Conservation (phyloP, 2,113 vertebrate species). For the Cygnus buccinator region DNA sequence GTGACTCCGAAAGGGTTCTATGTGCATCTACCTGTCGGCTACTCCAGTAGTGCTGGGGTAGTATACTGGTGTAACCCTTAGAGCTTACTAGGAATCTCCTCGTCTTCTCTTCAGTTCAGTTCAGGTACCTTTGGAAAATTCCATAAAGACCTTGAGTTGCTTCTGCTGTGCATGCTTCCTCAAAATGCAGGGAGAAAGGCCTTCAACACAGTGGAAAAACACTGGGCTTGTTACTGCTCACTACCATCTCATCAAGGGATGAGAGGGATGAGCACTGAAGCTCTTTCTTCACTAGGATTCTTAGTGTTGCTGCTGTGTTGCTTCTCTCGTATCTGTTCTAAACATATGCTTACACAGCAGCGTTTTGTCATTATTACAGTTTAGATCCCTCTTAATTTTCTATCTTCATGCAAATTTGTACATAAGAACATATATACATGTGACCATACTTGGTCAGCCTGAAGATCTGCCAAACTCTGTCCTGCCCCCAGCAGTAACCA, state of each 20-base stretch:
- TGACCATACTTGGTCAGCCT: background rate
- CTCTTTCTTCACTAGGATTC: background rate
- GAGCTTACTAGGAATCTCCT: background rate
- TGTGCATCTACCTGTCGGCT: background rate
- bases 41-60: background rate
- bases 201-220: background rate
- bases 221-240: background rate
- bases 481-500: background rate
- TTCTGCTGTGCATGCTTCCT: background rate
- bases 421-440: fast-evolving
- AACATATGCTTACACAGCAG: background rate
- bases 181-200: fast-evolving
- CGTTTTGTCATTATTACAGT: background rate
- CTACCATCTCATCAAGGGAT: background rate
- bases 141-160: background rate
- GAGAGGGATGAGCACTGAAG: background rate
- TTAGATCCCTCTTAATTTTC: background rate
- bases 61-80: background rate
- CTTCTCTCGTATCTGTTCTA: background rate
- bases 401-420: background rate
- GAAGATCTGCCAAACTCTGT: background rate
- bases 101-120: background rate
- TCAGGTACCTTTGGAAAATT: background rate
- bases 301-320: background rate
- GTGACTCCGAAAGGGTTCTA: background rate